These are phyloP conservation scores for Protomyctophum bolini DNA, from an alignment of 2,113 vertebrate genomes.

Conservation along the genomic window DNA sequence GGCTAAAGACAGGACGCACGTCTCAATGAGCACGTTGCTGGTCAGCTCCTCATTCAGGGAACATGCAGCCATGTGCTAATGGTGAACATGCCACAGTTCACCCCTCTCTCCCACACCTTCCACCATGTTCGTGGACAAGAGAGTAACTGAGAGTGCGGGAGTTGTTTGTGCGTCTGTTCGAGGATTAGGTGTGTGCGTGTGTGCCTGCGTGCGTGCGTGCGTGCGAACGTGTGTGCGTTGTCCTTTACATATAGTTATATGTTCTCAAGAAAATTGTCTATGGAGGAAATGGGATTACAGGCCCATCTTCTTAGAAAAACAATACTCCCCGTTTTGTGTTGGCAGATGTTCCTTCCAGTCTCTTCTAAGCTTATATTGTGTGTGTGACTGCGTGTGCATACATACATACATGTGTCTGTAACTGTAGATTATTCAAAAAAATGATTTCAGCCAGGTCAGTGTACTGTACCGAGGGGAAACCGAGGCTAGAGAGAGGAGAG, in stretches of 20 bases:
- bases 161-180: neutral
- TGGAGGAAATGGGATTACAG: conserved; percentile 90
- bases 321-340: conserved; percentile 70
- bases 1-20: conserved; percentile 18
- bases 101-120: conserved; percentile 7
- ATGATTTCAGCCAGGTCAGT: too few relatives aligned
- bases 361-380: conserved; percentile 81
- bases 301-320: conserved; percentile 70
- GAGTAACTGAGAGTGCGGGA: neutral
- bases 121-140: conserved; percentile 4
- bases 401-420: conserved; percentile 17
- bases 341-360: conserved; percentile 88
- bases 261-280: conserved; percentile 89
- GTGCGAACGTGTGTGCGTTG: neutral
- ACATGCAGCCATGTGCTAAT: conserved; percentile 36
- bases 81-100: conserved; percentile 52
- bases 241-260: conserved; percentile 84
- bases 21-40: neutral
- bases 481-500: too few relatives aligned
- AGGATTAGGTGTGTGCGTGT: neutral
- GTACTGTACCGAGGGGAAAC: too few relatives aligned
- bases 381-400: conserved; percentile 2
- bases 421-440: conserved; percentile 13
- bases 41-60: conserved; percentile 28
- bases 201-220: conserved; percentile 29